A percentile compares a stretch with the other conserved stretches of the same genome.
These are phyloP conservation scores for Bombus confusus DNA, from an alignment of 1,140 invertebrate species.

Conservation along the genomic window DNA sequence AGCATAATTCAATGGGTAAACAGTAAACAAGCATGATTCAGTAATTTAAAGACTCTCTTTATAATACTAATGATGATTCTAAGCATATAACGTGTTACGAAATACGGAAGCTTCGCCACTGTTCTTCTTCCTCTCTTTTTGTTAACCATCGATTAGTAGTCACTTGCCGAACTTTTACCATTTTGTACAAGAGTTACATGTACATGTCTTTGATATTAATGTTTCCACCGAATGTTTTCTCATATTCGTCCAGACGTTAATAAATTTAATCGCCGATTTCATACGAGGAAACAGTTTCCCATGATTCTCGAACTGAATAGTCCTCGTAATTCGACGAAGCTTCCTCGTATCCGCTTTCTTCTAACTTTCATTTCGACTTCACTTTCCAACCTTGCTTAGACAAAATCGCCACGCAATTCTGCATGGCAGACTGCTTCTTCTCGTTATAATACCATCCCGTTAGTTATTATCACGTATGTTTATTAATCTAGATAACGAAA, in stretches of 20 bases:
- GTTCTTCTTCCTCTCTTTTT: background rate
- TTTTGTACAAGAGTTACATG: no score
- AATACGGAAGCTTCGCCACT: background rate
- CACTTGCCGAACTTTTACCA: no score
- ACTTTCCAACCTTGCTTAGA: slow-evolving; percentile 1
- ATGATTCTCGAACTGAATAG: background rate
- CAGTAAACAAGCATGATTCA: background rate
- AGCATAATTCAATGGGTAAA: slow-evolving; percentile 94
- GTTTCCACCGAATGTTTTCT: background rate
- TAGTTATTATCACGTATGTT: background rate
- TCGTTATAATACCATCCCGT: no score
- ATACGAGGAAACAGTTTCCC: background rate
- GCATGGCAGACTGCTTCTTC: background rate
- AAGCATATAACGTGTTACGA: background rate
- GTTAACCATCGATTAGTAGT: background rate
- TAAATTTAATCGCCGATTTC: background rate
- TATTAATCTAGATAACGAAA: background rate
- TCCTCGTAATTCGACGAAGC: background rate
- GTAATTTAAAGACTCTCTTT: background rate
- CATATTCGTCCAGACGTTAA: no score
- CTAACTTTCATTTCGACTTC: slow-evolving; percentile 19
- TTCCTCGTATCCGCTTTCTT: background rate
- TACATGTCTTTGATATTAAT: no score
- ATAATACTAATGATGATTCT: background rate
- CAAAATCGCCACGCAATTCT: background rate